Evolutionary conservation across 2,888 invertebrate species (phyloP), one percentile per base, ranked within the genome.

Genomic region (Caenorhabditis doughertyi): DNA sequence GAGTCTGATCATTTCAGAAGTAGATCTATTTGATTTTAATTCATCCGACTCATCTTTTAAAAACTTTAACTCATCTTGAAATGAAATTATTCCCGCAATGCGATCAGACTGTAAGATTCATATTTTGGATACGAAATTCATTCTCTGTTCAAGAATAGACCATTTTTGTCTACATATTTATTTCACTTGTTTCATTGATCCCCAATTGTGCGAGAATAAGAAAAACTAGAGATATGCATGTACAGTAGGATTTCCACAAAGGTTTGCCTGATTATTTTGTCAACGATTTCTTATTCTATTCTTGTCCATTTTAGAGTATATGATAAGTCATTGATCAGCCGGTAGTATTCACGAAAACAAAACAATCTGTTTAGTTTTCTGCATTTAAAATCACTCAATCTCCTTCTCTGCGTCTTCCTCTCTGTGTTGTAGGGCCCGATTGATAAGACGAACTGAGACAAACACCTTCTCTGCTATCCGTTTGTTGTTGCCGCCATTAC

Each of bases 381-480:
- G 56, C 55, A 74, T 16, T 67, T 49, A n/a, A 55, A 67, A 74
- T 64, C 64, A 32, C 42, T 13, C 39, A 58, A 9, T n/a, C 18
- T 49, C 27, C 47, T 64, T 65, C 39, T 49, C 58, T 49, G 39
- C 44, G 65, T 65, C 74, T 74, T 35, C 16, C n/a, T 21, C 53
- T 18, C n/a, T 29, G 16, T 53, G 27, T 13, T 53, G 62, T 58
- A 62, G 51, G n/a, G 72, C 51, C 72, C 27, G 68, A 76, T 51
- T 68, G 76, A 76, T 76, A 76, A 76, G 65, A 76, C 47, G 29
- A 67, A 76, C 32, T 51, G 76, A 68, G 67, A 60, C 60, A 76
- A 68, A 68, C 76, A 68, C 60, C 51, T 35, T 65, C 49, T 65
- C 23, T 16, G 49, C 32, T 65, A 65, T 76, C 76, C 51, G 76